Conservation (phyloP, 1,140 invertebrate species). For the Pseudomyrmex dendroicus region DNA sequence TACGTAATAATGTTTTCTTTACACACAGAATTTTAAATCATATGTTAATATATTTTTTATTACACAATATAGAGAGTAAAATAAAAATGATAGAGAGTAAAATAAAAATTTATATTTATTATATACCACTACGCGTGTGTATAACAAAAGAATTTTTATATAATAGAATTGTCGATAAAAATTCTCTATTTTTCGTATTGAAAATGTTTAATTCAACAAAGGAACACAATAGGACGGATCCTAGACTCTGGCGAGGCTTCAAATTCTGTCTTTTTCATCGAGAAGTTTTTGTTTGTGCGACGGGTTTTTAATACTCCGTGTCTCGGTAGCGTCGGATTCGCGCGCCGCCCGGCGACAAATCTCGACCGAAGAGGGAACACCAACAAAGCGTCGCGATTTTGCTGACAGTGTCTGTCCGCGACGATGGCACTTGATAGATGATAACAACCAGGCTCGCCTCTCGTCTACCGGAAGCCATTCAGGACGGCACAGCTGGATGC, state of each 20-base stretch:
- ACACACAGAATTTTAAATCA: too few relatives aligned
- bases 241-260: neutral
- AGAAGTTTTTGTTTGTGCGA: neutral
- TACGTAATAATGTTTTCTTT: too few relatives aligned
- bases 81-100: too few relatives aligned
- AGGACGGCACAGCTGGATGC: constrained; percentile 37
- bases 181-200: neutral
- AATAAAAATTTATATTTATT: too few relatives aligned
- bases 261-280: neutral
- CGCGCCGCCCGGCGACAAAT: constrained; percentile 28
- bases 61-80: too few relatives aligned
- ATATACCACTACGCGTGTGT: too few relatives aligned
- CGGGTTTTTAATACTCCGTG: constrained; percentile 35
- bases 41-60: too few relatives aligned
- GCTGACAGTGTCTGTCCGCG: constrained; percentile 52
- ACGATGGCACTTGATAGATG: constrained; percentile 60
- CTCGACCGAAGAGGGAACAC: neutral
- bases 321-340: constrained; percentile 34
- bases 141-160: too few relatives aligned
- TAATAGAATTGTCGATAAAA: too few relatives aligned
- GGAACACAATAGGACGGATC: neutral
- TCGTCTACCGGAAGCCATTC: constrained; percentile 54
- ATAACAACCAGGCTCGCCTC: constrained; percentile 51
- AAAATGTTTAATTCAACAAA: neutral
- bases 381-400: constrained; percentile 52